These are phyloP conservation scores for Drosophila nannoptera DNA, from an alignment of 1,140 invertebrate species.

Conservation along the genomic window DNA sequence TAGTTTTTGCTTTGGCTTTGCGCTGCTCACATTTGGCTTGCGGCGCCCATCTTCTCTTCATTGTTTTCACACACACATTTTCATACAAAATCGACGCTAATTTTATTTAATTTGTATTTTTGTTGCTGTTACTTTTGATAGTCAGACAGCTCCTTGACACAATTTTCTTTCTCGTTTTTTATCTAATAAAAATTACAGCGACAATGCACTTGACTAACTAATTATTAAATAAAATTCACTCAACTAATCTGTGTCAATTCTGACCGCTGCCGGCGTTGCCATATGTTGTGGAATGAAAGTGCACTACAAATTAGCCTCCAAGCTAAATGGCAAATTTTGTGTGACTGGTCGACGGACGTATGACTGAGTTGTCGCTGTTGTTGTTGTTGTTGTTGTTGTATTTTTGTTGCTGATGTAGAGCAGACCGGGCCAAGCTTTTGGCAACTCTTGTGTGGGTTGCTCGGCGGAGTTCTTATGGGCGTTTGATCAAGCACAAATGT, in stretches of 20 bases:
- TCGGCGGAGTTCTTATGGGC: constrained; percentile 38
- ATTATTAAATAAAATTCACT: background rate
- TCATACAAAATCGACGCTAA: constrained; percentile 72
- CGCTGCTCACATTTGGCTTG: constrained; percentile 18
- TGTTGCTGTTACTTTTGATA: constrained; percentile 29
- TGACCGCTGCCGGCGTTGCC: constrained; percentile 34
- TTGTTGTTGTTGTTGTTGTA: constrained; percentile 15
- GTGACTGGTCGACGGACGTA: constrained; percentile 46
- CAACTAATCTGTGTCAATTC: constrained; percentile 50
- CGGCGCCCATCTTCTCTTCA: constrained; percentile 28
- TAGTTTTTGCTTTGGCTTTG: constrained; percentile 22
- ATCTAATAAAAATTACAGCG: constrained; percentile 65
- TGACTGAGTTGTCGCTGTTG: constrained; percentile 24
- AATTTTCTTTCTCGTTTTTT: constrained; percentile 65
- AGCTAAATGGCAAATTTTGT: constrained; percentile 64
- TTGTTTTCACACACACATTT: constrained; percentile 55
- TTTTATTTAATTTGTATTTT: constrained; percentile 73
- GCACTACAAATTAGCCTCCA: constrained; percentile 43
- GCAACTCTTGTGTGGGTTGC: constrained; percentile 39
- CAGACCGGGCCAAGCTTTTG: constrained; percentile 13
- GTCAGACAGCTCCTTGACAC: constrained; percentile 68
- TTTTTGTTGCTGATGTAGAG: background rate
- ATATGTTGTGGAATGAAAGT: constrained; percentile 56
- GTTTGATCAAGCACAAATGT: constrained; percentile 28
- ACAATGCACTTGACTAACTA: constrained; percentile 23